These are phyloP conservation scores for Herpetotheres cachinnans DNA, from an alignment of 2,113 vertebrate species.

Conservation along the genomic window DNA sequence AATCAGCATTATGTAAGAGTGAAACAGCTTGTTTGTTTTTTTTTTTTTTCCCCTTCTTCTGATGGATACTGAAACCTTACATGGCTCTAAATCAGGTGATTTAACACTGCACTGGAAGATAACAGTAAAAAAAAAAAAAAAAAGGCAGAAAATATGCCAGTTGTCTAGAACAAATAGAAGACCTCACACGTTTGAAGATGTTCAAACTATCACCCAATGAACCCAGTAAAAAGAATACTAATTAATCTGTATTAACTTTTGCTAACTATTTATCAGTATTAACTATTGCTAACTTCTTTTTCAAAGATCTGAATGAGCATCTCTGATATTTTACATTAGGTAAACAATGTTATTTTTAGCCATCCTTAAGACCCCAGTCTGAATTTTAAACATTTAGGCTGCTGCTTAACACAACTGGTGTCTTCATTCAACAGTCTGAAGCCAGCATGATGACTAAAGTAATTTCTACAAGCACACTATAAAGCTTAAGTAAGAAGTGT, in stretches of 20 bases:
- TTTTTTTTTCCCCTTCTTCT: neutral
- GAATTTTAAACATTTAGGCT: neutral
- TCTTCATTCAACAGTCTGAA: neutral
- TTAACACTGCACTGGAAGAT: neutral
- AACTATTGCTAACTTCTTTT: neutral
- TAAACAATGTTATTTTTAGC: neutral
- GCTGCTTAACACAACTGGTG: neutral
- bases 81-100: neutral
- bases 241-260: neutral
- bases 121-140: no score
- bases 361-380: neutral
- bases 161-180: neutral
- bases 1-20: neutral
- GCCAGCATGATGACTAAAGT: neutral
- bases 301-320: neutral
- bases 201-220: neutral
- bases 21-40: neutral
- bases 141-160: neutral
- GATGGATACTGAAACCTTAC: neutral
- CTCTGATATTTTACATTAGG: neutral
- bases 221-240: neutral
- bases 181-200: neutral
- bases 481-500: neutral
- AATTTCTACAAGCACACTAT: neutral
- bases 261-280: neutral